A percentile compares a stretch with the other conserved stretches of the same genome.
Conservation (phyloP, 2,113 vertebrate species). For the Coptodon bakossiorum region DNA sequence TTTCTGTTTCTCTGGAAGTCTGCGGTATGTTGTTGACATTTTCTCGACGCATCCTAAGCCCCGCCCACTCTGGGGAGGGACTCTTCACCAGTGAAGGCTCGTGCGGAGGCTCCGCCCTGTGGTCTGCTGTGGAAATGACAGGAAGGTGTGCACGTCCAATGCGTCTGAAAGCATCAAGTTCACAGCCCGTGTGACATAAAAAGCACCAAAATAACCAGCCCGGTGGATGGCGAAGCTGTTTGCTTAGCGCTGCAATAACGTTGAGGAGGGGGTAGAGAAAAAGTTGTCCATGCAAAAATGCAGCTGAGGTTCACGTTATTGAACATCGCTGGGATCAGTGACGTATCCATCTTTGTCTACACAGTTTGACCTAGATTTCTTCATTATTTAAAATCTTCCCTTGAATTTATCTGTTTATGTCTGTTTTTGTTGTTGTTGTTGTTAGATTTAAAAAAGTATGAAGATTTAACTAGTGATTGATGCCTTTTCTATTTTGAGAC, state of each 20-base stretch:
- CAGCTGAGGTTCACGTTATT: not conserved
- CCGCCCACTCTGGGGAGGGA: conserved; percentile 35
- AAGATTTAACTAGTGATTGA: not conserved
- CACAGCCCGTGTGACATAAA: not conserved
- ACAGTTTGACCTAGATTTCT: conserved; percentile 25
- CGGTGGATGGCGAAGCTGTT: not conserved
- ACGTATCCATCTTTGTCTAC: conserved; percentile 10
- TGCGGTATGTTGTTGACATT: conserved; percentile 72
- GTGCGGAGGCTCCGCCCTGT: conserved; percentile 37
- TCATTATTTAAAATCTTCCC: not conserved
- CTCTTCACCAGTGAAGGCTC: not conserved
- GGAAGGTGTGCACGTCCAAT: not conserved
- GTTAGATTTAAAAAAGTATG: not conserved
- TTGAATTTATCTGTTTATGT: not conserved
- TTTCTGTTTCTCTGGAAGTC: not conserved
- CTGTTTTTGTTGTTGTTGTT: not conserved
- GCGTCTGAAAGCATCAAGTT: not conserved
- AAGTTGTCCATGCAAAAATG: not conserved
- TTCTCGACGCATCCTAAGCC: not conserved
- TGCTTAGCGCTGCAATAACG: not conserved
- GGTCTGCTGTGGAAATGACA: conserved; percentile 18
- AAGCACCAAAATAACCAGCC: not conserved
- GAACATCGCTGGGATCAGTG: not conserved
- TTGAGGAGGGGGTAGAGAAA: not conserved
- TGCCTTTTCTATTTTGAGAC: not conserved